phyloP scores from a whole-genome alignment of 2,888 invertebrate genomes.

The Eutolmus rufibarbis region DNA sequence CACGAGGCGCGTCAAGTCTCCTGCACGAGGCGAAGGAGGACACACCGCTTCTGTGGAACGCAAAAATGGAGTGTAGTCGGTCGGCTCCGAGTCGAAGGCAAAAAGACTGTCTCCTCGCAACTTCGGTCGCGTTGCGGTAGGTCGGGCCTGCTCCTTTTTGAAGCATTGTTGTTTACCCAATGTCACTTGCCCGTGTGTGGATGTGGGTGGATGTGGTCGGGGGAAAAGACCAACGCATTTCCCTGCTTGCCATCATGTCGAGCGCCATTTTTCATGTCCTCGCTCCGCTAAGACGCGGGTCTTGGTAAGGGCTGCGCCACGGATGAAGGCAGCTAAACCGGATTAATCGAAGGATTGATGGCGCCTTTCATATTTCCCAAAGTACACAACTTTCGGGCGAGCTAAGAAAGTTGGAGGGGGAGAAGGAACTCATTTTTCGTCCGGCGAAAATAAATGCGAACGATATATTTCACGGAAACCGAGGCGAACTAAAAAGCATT shows the following conservation, averaged over 20 bases:
- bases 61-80: constrained; percentile 12
- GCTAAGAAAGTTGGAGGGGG: not conserved
- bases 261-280: constrained; percentile 29
- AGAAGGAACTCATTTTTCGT: not conserved
- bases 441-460: not conserved
- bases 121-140: constrained; percentile 14
- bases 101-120: constrained; percentile 23
- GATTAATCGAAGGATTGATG: constrained; percentile 38
- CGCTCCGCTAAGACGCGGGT: not conserved
- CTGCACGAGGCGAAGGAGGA: not conserved
- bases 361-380: constrained; percentile 30
- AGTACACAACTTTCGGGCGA: not conserved
- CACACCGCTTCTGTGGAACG: not conserved
- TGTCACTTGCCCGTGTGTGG: not conserved
- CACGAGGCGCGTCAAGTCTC: not conserved
- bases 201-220: not conserved
- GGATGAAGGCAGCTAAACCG: constrained; percentile 13
- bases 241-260: not conserved
- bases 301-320: not conserved
- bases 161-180: constrained; percentile 17
- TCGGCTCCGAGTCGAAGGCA: not conserved
- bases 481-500: not conserved
- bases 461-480: not conserved
- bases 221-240: not conserved
- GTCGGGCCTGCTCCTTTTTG: constrained; percentile 23